Conservation (phyloP, 92 coral and sea anemone species). For the Palythoa grandiflora region DNA sequence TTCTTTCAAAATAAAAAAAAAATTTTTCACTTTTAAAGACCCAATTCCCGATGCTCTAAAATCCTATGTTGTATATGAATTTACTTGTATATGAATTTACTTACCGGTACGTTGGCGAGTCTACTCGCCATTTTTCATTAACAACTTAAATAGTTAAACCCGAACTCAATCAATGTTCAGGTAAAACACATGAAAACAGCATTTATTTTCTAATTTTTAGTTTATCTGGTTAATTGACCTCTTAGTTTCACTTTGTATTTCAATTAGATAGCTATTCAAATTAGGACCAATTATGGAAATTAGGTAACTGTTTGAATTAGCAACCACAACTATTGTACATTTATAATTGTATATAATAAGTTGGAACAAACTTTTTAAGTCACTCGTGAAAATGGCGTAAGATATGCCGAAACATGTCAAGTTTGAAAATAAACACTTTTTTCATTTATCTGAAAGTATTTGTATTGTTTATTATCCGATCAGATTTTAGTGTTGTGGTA, state of each 20-base stretch:
- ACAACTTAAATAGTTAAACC: background rate
- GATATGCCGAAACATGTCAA: background rate
- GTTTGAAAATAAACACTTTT: background rate
- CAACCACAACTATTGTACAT: too few relatives aligned
- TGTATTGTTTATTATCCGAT: background rate
- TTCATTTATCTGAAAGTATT: background rate
- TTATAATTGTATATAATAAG: background rate
- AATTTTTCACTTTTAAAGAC: conserved; percentile 41
- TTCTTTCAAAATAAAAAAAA: conserved; percentile 20
- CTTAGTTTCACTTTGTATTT: background rate
- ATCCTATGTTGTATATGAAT: conserved; percentile 48
- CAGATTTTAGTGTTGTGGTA: background rate
- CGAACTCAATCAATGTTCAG: background rate
- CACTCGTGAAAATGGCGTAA: background rate
- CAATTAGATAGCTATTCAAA: background rate
- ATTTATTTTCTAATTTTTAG: too few relatives aligned
- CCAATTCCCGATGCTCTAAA: conserved; percentile 27
- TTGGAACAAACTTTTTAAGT: background rate
- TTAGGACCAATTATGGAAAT: background rate
- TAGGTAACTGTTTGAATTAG: background rate
- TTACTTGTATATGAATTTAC: conserved; percentile 58
- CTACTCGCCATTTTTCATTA: conserved; percentile 53
- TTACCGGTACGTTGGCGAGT: conserved; percentile 58
- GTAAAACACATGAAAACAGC: background rate
- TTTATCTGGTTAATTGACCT: too few relatives aligned